A percentile compares a stretch with the other conserved stretches of the same genome.
phyloP scores from a whole-genome alignment of 2,797 vertebrate genomes.

The Chelonia mydas region DNA sequence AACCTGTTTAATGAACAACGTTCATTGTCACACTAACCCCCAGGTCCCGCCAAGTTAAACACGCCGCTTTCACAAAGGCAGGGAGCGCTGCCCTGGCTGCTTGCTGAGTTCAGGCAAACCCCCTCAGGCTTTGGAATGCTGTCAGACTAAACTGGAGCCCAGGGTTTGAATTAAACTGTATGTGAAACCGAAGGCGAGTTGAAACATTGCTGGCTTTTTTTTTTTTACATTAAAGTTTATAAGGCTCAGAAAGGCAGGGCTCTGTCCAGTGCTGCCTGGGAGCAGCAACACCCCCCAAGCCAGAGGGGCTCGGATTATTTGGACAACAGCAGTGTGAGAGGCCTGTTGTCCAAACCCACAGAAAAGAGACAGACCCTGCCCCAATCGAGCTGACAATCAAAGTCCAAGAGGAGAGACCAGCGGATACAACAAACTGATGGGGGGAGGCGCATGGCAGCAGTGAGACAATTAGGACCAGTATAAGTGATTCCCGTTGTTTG shows the following conservation, averaged over 20 bases:
- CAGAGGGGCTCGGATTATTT: not conserved
- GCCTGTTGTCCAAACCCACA: not conserved
- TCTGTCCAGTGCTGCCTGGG: not conserved
- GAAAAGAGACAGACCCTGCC: not conserved
- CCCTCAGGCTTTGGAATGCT: not conserved
- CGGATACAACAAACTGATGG: not conserved
- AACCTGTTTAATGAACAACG: slow-evolving; percentile 51
- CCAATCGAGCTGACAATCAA: not conserved
- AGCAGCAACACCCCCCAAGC: not conserved
- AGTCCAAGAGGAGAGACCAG: not conserved
- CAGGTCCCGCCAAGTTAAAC: slow-evolving; percentile 39
- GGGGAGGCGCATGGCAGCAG: not conserved
- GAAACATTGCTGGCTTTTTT: not conserved
- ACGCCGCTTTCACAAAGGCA: not conserved
- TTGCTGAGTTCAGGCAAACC: not conserved
- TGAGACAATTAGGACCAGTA: not conserved
- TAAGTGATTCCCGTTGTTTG: not conserved
- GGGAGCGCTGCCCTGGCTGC: not conserved
- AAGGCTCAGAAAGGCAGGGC: not conserved
- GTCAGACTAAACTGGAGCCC: not conserved
- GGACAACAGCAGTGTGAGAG: not conserved
- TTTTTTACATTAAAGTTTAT: not conserved
- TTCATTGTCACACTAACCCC: not conserved
- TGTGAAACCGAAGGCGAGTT: not conserved
- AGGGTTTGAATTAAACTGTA: not conserved